Evolutionary conservation across 2,797 vertebrate species (phyloP).

Genomic region (Pteronotus mesoamericanus): DNA sequence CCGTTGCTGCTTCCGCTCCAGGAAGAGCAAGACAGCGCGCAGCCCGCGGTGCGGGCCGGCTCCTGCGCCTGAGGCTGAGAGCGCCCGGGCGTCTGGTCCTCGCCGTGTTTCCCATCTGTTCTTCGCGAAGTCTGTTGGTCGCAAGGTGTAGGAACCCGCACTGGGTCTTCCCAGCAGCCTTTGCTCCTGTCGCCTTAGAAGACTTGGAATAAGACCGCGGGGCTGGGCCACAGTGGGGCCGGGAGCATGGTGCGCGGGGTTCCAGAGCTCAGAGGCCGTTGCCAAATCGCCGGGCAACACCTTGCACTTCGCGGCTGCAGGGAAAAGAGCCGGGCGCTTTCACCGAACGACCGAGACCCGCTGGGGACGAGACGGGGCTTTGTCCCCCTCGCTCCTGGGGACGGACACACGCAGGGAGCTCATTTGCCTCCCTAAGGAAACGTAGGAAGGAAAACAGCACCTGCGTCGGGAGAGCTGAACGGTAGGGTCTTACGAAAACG

Average conservation of each 20-base stretch:
- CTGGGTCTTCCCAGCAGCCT: not conserved
- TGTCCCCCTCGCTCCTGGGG: too few relatives aligned
- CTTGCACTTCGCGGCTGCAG: rapidly evolving
- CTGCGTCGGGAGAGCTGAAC: not conserved
- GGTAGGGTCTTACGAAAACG: not conserved
- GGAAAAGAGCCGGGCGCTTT: not conserved
- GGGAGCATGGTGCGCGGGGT: too few relatives aligned
- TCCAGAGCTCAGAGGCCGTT: too few relatives aligned
- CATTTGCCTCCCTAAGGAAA: not conserved
- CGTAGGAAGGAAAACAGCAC: not conserved
- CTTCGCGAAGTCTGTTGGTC: not conserved
- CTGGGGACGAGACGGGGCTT: not conserved
- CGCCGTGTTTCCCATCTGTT: not conserved
- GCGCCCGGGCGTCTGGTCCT: too few relatives aligned
- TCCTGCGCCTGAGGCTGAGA: too few relatives aligned
- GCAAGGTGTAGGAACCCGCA: not conserved
- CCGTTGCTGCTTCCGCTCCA: not conserved
- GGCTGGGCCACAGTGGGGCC: too few relatives aligned
- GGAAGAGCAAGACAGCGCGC: not conserved
- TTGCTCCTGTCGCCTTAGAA: not conserved
- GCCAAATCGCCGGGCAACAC: too few relatives aligned
- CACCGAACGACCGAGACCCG: rapidly evolving
- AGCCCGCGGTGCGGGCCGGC: too few relatives aligned
- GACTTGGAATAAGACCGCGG: not conserved
- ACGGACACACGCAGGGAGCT: not conserved